These are phyloP conservation scores for Hyposmocoma kahamanoa DNA, from an alignment of 1,140 invertebrate species.

Conservation along the genomic window DNA sequence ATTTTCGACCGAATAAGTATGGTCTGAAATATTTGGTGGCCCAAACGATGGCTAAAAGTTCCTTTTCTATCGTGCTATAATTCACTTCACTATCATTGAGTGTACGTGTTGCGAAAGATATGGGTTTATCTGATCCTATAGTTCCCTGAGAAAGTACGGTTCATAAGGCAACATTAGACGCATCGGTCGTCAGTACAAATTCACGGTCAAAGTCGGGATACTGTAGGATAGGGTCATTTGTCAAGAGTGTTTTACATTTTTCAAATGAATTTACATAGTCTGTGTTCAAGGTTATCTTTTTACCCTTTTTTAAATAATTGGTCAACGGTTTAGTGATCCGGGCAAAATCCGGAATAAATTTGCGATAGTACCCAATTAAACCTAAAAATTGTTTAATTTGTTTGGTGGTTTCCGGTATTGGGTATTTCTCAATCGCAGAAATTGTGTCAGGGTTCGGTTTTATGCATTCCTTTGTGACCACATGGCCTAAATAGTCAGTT, in stretches of 20 bases:
- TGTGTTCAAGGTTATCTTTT: background rate
- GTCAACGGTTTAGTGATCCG: slow-evolving; percentile 1
- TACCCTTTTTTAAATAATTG: background rate
- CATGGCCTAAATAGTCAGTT: too few species aligned
- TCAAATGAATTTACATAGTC: slow-evolving; percentile 4
- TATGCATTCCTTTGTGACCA: too few species aligned
- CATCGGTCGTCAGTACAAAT: slow-evolving; percentile 35
- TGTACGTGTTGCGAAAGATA: too few species aligned
- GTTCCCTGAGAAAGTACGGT: slow-evolving; percentile 18
- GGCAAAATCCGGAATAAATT: slow-evolving; percentile 7
- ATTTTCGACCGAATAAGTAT: background rate
- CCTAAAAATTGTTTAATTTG: background rate
- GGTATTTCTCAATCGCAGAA: slow-evolving; percentile 1
- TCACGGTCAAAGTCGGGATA: slow-evolving; percentile 26
- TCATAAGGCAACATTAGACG: slow-evolving; percentile 17
- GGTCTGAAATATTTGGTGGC: background rate
- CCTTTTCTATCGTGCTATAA: too few species aligned
- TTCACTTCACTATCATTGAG: too few species aligned
- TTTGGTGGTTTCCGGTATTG: background rate
- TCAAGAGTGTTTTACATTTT: slow-evolving; percentile 4
- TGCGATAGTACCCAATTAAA: background rate
- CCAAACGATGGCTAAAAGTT: background rate
- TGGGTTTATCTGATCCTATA: too few species aligned
- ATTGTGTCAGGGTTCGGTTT: too few species aligned
- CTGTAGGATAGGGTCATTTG: slow-evolving; percentile 21